phyloP scores from a whole-genome alignment of 2,113 vertebrate species.

The Clarias magur region DNA sequence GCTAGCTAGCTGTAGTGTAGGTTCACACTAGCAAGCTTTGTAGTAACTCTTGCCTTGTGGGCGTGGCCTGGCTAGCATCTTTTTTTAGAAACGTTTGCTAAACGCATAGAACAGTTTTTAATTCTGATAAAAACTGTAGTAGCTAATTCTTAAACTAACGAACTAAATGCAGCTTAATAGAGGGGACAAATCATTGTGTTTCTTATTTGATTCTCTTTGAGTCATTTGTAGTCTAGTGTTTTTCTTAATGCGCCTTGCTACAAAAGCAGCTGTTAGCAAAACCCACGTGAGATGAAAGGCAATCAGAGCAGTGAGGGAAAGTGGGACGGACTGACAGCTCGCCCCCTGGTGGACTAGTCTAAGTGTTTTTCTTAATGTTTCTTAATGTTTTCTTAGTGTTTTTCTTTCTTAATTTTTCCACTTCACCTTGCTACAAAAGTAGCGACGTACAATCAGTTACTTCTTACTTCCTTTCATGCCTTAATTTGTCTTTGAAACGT shows the following conservation, averaged over 20 bases:
- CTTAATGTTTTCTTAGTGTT: no score
- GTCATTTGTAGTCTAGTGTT: slow-evolving; percentile 23
- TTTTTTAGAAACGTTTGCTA: neutral
- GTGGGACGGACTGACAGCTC: neutral
- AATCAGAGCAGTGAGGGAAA: neutral
- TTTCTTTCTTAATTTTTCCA: no score
- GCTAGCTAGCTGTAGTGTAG: neutral
- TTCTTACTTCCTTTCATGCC: neutral
- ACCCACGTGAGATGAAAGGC: neutral
- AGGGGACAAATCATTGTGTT: neutral
- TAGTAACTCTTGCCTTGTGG: neutral
- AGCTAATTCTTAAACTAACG: neutral
- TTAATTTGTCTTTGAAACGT: neutral
- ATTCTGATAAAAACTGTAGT: neutral
- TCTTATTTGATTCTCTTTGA: neutral
- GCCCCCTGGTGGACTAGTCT: neutral
- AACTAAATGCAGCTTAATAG: neutral
- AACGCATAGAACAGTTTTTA: no score
- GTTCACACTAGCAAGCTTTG: neutral
- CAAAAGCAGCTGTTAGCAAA: slow-evolving; percentile 22
- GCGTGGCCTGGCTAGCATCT: neutral
- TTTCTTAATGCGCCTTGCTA: neutral
- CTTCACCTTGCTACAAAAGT: no score
- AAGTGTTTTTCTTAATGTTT: no score
- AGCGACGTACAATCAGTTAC: neutral